Evolutionary conservation across 2,113 vertebrate species (phyloP).

Genomic region (Mesoclemmys tuberculata): DNA sequence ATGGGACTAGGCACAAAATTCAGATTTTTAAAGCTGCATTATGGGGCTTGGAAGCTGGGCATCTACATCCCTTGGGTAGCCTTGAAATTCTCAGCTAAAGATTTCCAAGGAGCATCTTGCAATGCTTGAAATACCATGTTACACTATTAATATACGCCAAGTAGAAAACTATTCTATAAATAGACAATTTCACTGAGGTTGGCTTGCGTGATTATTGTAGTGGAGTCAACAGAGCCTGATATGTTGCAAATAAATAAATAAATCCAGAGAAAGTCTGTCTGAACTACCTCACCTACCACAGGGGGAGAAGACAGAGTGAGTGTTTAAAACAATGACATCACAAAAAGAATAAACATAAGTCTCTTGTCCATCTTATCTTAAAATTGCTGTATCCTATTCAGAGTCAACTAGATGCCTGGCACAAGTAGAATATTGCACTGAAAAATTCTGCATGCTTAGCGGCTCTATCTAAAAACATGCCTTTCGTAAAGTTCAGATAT

Average conservation of each 20-base stretch:
- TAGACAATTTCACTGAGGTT: background rate
- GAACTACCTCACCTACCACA: background rate
- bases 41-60: background rate
- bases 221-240: background rate
- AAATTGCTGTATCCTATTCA: slow-evolving; percentile 46
- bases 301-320: background rate
- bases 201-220: background rate
- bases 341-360: slow-evolving; percentile 49
- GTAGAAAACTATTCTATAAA: background rate
- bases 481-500: slow-evolving; percentile 39
- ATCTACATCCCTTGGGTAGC: background rate
- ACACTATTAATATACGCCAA: background rate
- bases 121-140: background rate
- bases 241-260: background rate
- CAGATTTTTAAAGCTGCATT: background rate
- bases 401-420: slow-evolving; percentile 36
- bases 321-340: slow-evolving; percentile 19
- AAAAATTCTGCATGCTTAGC: slow-evolving; percentile 46
- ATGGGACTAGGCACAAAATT: background rate
- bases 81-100: background rate
- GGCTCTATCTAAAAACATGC: slow-evolving; percentile 49
- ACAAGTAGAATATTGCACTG: slow-evolving; percentile 63
- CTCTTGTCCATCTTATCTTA: slow-evolving; percentile 37
- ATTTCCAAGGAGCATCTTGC: background rate
- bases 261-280: background rate